Percentiles rank a stretch among this genome's conserved stretches.
phyloP scores from a whole-genome alignment of 1,140 invertebrate genomes.

The Ptiloglossa arizonensis region DNA sequence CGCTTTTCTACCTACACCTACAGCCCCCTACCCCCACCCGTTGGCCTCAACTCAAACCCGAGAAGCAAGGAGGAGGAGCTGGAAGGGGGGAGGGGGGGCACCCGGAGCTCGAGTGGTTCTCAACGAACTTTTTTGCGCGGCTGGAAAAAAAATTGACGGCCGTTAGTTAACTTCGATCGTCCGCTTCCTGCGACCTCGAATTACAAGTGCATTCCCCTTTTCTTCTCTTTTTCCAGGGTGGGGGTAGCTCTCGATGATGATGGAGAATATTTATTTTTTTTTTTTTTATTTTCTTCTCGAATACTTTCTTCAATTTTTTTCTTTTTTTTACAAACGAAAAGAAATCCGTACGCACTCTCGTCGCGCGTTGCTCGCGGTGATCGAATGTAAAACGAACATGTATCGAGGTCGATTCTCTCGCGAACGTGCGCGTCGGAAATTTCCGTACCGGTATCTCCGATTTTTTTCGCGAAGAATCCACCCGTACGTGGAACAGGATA shows the following conservation, averaged over 20 bases:
- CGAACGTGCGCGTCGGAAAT: no score
- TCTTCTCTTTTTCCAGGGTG: neutral
- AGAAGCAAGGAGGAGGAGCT: conserved; percentile 41
- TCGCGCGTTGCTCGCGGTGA: no score
- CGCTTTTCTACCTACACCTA: conserved; percentile 55
- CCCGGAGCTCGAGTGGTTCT: conserved; percentile 57
- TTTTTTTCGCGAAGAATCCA: no score
- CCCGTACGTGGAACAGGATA: no score
- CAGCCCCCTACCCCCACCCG: conserved; percentile 17
- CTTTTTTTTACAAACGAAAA: no score
- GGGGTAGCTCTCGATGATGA: neutral
- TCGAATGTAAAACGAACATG: no score
- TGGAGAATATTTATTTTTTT: no score
- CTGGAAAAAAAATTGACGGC: neutral
- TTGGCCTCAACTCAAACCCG: conserved; percentile 42
- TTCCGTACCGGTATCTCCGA: no score
- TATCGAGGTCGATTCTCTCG: no score
- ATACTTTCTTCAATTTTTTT: no score
- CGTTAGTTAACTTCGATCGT: conserved; percentile 5
- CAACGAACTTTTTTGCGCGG: conserved; percentile 45
- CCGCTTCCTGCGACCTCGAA: neutral
- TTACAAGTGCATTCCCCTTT: neutral
- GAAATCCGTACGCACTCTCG: no score
- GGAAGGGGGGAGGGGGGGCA: conserved; percentile 51
- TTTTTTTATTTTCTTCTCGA: no score